Evolutionary conservation across 2,113 vertebrate genomes (phyloP), one percentile per base, ranked within the genome.

Genomic region (Engraulis encrasicolus): DNA sequence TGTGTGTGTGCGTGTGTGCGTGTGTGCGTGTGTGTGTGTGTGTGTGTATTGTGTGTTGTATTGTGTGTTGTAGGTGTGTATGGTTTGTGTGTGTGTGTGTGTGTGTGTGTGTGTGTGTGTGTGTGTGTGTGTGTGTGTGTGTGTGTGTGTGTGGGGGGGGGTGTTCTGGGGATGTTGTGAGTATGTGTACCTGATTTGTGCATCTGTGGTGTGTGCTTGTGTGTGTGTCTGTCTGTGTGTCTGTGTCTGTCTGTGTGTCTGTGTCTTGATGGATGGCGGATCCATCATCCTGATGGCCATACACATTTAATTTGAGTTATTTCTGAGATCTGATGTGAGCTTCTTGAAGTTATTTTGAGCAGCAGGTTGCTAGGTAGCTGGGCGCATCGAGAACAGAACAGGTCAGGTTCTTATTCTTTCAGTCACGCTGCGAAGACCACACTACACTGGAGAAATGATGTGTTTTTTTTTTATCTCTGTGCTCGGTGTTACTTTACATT

Each of bases 201-300:
- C 9, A 9, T 45, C 4, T 45, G 4, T 45, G 40, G n/a, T 45
- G 40, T 45, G 40, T 45, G 3, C 4, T 5, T 45, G 40, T 45
- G 40, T 45, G 40, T 45, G 40, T 45, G 40, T 45, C 4, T 45
- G 40, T 45, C 4, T 45, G 3, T 45, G 3, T 45, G 3, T 45
- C 4, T 45, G 40, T 45, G 40, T 45, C 4, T 45, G 40, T 45
- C 4, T 45, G 40, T 45, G 40, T 45, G 40, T 45, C 4, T 45
- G 40, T 45, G 3, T 45, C 27, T 23, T 23, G 58, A 23, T 9
- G 58, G 58, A 2, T 1, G 4, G 14, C 2, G 9, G 40, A 74
- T 74, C 66, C 66, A 74, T 74, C 66, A 74, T 74, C 66, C 66
- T 74, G 66, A 74, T 74, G 66, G 66, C 66, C 27, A 27, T 74